Conservation (phyloP, 2,113 vertebrate genomes). For the Leucosticte australis region DNA sequence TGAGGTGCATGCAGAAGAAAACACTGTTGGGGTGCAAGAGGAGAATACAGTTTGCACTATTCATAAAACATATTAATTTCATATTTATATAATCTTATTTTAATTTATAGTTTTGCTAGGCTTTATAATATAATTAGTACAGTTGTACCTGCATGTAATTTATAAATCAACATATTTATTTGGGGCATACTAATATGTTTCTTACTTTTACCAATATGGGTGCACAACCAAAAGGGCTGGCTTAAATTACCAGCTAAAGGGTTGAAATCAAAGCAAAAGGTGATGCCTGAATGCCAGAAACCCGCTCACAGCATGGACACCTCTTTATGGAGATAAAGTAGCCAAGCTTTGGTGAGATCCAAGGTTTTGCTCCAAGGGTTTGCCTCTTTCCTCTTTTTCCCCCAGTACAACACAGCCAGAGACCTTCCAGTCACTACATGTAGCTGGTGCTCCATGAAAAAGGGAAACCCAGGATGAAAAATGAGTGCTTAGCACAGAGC, state of each 20-base stretch:
- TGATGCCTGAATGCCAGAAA: not conserved
- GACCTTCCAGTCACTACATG: accelerated
- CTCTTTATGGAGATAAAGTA: not conserved
- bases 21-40: not conserved
- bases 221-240: not conserved
- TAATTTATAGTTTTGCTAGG: not conserved
- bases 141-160: not conserved
- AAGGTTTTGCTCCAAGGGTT: not conserved
- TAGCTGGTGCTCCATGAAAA: not conserved
- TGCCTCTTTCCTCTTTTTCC: not conserved
- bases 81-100: not conserved
- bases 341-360: not conserved
- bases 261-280: not conserved
- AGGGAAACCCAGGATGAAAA: not conserved
- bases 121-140: not conserved
- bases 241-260: not conserved
- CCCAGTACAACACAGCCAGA: accelerated
- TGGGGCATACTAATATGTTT: not conserved
- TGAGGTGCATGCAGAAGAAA: not conserved
- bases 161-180: not conserved
- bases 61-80: not conserved
- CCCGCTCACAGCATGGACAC: not conserved
- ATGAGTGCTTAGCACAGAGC: not conserved
- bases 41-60: not conserved
- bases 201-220: not conserved